Conservation (phyloP, 2,113 vertebrate species). For the Artemisiospiza belli region DNA sequence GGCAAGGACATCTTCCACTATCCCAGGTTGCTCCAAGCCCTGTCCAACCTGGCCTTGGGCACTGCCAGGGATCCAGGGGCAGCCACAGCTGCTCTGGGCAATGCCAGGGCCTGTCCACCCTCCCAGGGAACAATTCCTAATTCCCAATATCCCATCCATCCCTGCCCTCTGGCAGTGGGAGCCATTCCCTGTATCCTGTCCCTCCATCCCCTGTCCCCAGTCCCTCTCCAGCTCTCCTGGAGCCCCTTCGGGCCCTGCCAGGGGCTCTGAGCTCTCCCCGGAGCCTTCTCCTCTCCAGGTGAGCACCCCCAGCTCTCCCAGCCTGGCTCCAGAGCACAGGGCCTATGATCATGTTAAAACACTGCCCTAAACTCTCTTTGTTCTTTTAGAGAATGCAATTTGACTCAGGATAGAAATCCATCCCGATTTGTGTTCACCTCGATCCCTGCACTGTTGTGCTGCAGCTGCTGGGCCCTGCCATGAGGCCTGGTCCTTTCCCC, state of each 20-base stretch:
- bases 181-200: background rate
- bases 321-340: background rate
- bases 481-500: background rate
- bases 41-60: background rate
- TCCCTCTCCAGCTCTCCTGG: background rate
- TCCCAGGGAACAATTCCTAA: rapidly evolving
- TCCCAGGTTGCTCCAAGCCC: background rate
- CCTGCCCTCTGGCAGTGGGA: background rate
- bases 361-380: background rate
- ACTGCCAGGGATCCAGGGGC: background rate
- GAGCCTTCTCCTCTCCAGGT: rapidly evolving
- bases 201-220: background rate
- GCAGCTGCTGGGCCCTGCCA: background rate
- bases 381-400: background rate
- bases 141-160: rapidly evolving
- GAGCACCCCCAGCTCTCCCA: rapidly evolving
- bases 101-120: background rate
- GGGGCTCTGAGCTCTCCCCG: background rate
- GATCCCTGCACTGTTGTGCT: background rate
- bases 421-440: background rate
- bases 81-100: background rate
- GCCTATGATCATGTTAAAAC: background rate
- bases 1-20: background rate
- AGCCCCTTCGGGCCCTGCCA: background rate
- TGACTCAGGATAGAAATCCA: background rate